phyloP scores from a whole-genome alignment of 2,888 invertebrate species.

The Resseliella maxima region DNA sequence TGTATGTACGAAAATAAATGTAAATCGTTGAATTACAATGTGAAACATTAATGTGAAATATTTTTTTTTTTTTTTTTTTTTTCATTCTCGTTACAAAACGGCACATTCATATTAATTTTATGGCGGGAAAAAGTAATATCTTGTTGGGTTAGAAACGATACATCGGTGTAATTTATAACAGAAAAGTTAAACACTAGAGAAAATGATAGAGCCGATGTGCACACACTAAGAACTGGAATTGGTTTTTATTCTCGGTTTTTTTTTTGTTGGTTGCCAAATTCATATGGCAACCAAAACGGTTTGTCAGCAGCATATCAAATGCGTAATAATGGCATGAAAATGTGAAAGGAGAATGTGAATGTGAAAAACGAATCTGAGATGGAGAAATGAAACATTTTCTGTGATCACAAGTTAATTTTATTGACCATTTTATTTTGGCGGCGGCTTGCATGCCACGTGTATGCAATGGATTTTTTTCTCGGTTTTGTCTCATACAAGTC shows the following conservation, averaged over 20 bases:
- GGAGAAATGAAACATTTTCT: too few species aligned
- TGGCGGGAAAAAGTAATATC: not conserved
- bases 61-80: not conserved
- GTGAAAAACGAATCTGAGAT: too few species aligned
- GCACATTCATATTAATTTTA: conserved; percentile 31
- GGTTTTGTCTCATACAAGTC: too few species aligned
- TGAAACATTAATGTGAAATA: conserved; percentile 1
- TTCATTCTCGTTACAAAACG: not conserved
- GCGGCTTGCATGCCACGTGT: not conserved
- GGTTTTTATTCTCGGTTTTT: too few species aligned
- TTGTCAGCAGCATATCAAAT: conserved; percentile 13
- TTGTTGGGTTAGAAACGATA: not conserved
- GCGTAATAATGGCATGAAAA: not conserved
- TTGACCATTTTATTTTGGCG: not conserved
- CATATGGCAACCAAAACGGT: not conserved
- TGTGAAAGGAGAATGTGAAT: too few species aligned
- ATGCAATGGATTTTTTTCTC: not conserved
- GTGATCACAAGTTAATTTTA: conserved; percentile 27
- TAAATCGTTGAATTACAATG: not conserved
- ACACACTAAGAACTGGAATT: not conserved
- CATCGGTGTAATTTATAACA: conserved; percentile 5
- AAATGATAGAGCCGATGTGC: not conserved
- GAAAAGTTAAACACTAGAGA: not conserved
- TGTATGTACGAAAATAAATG: not conserved
- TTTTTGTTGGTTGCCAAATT: too few species aligned